Evolutionary conservation across 2,888 invertebrate genomes (phyloP), one percentile per base, ranked within the genome.

Genomic region (Acleris laterana): DNA sequence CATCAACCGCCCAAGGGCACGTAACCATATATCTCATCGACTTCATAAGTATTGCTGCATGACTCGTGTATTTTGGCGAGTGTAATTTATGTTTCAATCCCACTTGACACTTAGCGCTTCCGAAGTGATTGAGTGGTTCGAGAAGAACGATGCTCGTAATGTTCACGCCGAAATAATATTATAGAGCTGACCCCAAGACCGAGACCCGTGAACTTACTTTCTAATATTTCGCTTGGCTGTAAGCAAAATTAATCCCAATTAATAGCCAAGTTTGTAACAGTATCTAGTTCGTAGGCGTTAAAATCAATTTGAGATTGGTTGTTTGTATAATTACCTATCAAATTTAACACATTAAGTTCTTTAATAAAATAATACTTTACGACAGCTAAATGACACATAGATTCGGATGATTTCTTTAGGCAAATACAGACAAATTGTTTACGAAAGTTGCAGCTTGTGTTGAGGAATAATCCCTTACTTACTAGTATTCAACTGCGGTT

Each of bases 201-300:
- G 68, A 74, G 76, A 78, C 78, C 78, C 70, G 70, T 62, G 71
- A 71, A 74, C 76, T 69, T 60, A 68, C 82, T 84, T 83, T 84
- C 85, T 79, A 78, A 73, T 74, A 72, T 72, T 79, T 77, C 63
- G 72, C 74, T 77, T 71, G 71, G 74, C 73, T 67, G 68, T 38
- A 50, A 65, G 44, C 50, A 52, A 59, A 53, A 44, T 53, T 22
- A 25, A 66, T 62, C 46, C 17, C 32, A 44, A 66, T 66, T 66
- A 56, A 66, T 66, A 56, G 46, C 25, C 50, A 66, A 62, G 38
- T 32, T 32, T 32, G 32, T 62, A 62, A 62, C 56, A 57, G 56
- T 44, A 44, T 49, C 19, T 49, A 49, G 65, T 52, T 16, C 22
- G 59, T 60, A 20, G 25, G 22, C 50, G 46, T 56, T 50, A 20